phyloP scores from a whole-genome alignment of 2,888 invertebrate species.

The Hylaea fasciaria region DNA sequence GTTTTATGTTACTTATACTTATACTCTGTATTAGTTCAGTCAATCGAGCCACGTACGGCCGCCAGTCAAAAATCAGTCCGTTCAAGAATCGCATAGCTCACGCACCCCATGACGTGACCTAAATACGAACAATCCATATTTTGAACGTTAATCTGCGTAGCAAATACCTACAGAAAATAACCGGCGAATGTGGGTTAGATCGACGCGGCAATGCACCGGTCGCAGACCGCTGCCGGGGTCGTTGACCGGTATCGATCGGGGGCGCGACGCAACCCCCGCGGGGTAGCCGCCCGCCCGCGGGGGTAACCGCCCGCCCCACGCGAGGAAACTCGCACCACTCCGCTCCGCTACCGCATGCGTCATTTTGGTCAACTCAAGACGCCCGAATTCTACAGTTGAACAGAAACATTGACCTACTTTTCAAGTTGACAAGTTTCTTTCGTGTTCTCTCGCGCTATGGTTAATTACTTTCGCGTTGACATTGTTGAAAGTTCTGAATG shows the following conservation, averaged over 20 bases:
- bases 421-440: constrained; percentile 24
- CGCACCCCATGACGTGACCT: constrained; percentile 54
- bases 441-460: background rate
- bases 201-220: constrained; percentile 76
- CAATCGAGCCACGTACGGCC: constrained; percentile 11
- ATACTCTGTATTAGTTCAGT: background rate
- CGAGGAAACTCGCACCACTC: constrained; percentile 63
- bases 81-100: constrained; percentile 22
- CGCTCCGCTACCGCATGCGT: constrained; percentile 75
- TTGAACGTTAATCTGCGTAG: constrained; percentile 66
- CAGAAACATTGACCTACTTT: constrained; percentile 45
- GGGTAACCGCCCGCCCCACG: constrained; percentile 56
- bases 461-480: constrained; percentile 25
- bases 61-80: constrained; percentile 28
- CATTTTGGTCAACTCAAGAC: constrained; percentile 66
- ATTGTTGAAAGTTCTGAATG: background rate
- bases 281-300: constrained; percentile 64
- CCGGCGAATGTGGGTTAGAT: constrained; percentile 75
- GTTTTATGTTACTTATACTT: background rate
- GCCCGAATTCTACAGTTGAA: constrained; percentile 38
- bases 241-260: constrained; percentile 83
- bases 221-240: constrained; percentile 75
- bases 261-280: constrained; percentile 67
- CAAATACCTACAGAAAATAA: constrained; percentile 62
- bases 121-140: constrained; percentile 66